phyloP scores from a whole-genome alignment of 2,888 invertebrate genomes.

The Trypoxylon attenuatum region DNA sequence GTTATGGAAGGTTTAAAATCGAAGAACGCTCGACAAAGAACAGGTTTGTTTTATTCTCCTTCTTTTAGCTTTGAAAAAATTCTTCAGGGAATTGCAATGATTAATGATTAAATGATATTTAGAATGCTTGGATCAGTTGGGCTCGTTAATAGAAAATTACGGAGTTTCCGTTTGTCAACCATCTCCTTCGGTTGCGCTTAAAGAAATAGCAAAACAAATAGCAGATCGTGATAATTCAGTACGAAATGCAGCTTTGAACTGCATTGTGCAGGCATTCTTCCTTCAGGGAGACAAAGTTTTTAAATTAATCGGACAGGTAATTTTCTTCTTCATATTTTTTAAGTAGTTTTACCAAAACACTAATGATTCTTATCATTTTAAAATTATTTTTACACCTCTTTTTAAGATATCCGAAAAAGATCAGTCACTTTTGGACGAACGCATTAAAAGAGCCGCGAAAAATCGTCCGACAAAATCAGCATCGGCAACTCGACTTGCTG shows the following conservation, averaged over 20 bases:
- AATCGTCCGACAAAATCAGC: conserved; percentile 76
- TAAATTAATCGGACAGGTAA: conserved; percentile 92
- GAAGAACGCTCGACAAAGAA: conserved; percentile 96
- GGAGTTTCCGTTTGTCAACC: conserved; percentile 91
- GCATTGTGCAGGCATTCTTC: conserved; percentile 92
- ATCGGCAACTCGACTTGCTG: conserved; percentile 74
- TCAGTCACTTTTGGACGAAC: conserved; percentile 93
- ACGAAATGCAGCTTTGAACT: conserved; percentile 95
- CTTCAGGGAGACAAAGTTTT: conserved; percentile 93
- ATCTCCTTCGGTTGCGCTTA: conserved; percentile 85
- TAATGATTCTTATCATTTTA: neutral
- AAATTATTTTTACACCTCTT: conserved; percentile 1
- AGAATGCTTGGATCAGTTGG: conserved; percentile 96
- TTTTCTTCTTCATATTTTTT: neutral
- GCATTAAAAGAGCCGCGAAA: conserved; percentile 93
- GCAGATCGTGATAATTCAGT: conserved; percentile 97
- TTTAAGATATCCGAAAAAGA: conserved; percentile 93
- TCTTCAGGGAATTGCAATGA: neutral
- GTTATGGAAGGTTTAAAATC: conserved; percentile 97
- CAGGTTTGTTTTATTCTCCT: conserved; percentile 76
- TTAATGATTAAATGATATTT: conserved; percentile 1
- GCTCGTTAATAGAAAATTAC: conserved; percentile 88
- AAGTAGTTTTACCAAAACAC: no score
- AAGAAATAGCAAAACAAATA: conserved; percentile 95
- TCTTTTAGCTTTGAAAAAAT: neutral